phyloP scores from a whole-genome alignment of 2,888 invertebrate genomes.

The Pheosia gnoma region DNA sequence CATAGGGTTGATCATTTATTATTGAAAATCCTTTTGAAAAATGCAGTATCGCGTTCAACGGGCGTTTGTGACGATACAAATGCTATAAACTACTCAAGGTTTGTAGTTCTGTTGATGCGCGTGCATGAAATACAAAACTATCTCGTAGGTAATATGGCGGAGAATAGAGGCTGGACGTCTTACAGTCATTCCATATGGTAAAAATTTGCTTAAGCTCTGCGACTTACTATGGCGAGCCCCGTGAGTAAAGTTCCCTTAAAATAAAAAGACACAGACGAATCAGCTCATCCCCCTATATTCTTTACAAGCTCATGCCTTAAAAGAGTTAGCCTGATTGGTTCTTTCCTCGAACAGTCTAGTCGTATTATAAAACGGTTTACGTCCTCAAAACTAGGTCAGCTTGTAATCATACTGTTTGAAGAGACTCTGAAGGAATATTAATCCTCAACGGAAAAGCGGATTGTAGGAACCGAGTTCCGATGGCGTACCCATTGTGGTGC shows the following conservation, averaged over 20 bases:
- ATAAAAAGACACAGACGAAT: not conserved
- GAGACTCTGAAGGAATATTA: constrained; percentile 35
- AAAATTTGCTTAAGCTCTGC: no score
- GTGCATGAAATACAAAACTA: no score
- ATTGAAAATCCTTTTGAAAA: no score
- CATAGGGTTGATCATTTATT: no score
- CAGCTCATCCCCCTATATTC: not conserved
- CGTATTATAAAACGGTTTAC: constrained; percentile 24
- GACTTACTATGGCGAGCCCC: no score
- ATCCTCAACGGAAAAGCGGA: constrained; percentile 27
- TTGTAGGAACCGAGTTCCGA: constrained; percentile 27
- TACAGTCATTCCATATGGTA: no score
- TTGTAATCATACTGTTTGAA: constrained; percentile 34
- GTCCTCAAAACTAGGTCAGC: constrained; percentile 31
- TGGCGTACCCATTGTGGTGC: constrained; percentile 9
- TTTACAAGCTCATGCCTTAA: not conserved
- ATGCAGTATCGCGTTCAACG: no score
- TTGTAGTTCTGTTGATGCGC: no score
- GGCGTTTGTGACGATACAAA: no score
- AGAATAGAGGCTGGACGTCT: no score
- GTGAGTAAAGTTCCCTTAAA: not conserved
- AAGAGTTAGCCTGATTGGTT: constrained; percentile 2
- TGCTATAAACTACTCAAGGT: no score
- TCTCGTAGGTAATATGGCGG: no score
- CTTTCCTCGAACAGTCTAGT: not conserved